A percentile compares a stretch with the other conserved stretches of the same genome.
Conservation (phyloP, 1,140 invertebrate species). For the Brachionus manjavacas region DNA sequence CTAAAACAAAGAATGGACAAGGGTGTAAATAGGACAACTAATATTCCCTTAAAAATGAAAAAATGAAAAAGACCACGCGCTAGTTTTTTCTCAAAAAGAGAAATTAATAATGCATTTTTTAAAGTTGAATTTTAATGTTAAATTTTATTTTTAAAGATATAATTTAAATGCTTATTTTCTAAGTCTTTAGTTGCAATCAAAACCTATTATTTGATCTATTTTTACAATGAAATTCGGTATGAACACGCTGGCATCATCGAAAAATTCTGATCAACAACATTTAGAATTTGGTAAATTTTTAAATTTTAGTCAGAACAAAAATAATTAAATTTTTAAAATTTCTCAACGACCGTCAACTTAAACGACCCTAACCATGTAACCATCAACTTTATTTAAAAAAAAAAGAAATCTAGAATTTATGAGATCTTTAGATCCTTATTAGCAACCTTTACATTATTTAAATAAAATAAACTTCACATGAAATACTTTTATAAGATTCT, state of each 20-base stretch:
- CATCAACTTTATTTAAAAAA: constrained; percentile 18
- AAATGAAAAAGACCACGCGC: not conserved
- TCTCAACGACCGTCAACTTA: constrained; percentile 29
- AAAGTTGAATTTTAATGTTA: not conserved
- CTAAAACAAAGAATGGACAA: not conserved
- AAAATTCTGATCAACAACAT: not conserved
- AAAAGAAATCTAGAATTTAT: constrained; percentile 19
- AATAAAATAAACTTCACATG: constrained; percentile 22
- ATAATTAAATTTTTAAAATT: not conserved
- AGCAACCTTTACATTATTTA: constrained; percentile 1
- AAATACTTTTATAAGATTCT: not conserved
- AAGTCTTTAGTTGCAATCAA: not conserved
- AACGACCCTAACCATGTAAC: constrained; percentile 35
- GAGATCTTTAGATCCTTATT: not conserved
- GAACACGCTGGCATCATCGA: not conserved
- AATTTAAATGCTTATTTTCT: not conserved
- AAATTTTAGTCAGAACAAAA: not conserved
- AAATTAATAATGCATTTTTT: not conserved
- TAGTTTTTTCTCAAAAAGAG: not conserved
- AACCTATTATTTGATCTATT: not conserved
- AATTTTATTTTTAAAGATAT: not conserved
- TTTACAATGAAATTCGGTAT: not conserved
- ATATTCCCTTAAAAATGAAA: not conserved
- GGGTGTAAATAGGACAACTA: not conserved
- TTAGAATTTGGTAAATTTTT: not conserved